Evolutionary conservation across 1,140 invertebrate genomes (phyloP), one percentile per base, ranked within the genome.

Genomic region (Heliothis subflexa): DNA sequence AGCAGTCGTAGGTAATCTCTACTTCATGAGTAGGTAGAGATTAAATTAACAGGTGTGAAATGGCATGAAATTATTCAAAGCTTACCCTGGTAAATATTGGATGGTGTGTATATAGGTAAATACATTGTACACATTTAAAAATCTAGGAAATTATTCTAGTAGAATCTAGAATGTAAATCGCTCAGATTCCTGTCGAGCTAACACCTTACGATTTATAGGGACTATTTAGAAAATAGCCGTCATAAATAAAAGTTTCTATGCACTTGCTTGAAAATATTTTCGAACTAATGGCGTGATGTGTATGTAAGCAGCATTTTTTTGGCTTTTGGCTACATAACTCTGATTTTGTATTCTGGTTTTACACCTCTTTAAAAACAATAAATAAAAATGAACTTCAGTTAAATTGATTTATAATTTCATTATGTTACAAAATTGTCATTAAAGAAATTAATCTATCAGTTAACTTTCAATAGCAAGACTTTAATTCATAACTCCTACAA

Each of bases 401-500:
- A 40, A 40, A 40, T 40, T 40, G 33, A 40, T 40, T 7, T 40
- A 40, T 40, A 9, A 40, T 40, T 40, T 40, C 0, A 33, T 40
- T 40, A 40, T 40, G 33, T 40, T 40, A 40, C 33, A 40, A 40
- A 40, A 40, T 40, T 40, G 33, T 40, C 33, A 40, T 16, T 52
- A 52, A 52, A 52, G 50, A 3, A n/a, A 45, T 45, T 47, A 45
- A 64, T 64, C 12, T 45, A 16, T 40, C 3, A 49, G 12, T 16
- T 4, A 25, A 21, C 16, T 4, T 18, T 14, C 10, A 16, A 45
- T 52, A 52, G 7, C 12, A 52, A 10, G 14, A 12, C 13, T 28
- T 52, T 70, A 52, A 11, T 18, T 40, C 11, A 54, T 54, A 54
- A 71, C 49, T 71, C 66, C 14, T 12, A 2, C 11, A 54, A 71